phyloP scores from a whole-genome alignment of 2,113 vertebrate genomes.

The Marmota flaviventris region DNA sequence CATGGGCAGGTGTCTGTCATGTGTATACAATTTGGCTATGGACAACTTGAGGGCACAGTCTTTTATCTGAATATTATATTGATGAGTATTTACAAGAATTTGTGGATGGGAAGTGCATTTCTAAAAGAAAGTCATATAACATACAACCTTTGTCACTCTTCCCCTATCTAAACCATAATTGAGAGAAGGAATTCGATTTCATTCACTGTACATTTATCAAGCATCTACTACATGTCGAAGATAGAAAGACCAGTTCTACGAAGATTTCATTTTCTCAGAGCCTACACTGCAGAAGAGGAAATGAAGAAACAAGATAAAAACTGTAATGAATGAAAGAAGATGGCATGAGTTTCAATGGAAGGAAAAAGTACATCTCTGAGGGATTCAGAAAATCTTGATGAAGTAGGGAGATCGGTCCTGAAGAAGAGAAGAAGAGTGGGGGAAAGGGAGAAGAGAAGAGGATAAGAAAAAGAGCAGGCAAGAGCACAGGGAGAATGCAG shows the following conservation, averaged over 20 bases:
- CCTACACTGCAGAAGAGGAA: neutral
- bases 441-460: neutral
- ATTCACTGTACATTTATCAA: neutral
- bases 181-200: neutral
- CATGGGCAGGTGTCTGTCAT: neutral
- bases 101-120: constrained; percentile 31
- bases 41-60: neutral
- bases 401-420: constrained; percentile 10
- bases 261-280: neutral
- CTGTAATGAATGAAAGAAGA: neutral
- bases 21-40: neutral
- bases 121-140: constrained; percentile 4
- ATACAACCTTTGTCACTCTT: neutral
- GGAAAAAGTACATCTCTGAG: neutral
- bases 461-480: neutral
- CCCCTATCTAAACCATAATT: neutral
- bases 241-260: neutral
- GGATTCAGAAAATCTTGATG: neutral
- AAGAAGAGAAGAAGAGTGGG: neutral
- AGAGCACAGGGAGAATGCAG: neutral
- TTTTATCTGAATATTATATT: constrained; percentile 29
- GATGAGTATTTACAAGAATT: constrained; percentile 55
- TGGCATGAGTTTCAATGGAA: neutral
- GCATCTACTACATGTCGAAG: neutral
- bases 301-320: neutral